Evolutionary conservation across 1,140 invertebrate genomes (phyloP), one percentile per base, ranked within the genome.

Genomic region (Melanaphis sacchari): DNA sequence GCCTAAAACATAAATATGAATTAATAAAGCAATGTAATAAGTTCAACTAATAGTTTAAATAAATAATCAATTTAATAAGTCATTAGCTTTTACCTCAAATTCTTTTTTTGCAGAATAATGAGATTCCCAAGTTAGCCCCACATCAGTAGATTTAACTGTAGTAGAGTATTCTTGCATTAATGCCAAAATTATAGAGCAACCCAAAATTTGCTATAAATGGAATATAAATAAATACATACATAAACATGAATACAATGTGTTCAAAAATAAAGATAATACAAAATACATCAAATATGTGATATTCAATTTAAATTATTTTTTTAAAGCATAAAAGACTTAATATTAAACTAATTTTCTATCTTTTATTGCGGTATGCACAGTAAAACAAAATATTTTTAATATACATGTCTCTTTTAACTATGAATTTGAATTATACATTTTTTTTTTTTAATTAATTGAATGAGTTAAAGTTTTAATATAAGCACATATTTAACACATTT

Each of bases 141-240:
- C 97, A 95, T 98, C 97, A 40, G 97, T 97, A 18, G 98, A 97
- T 95, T 98, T 97, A 0, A 97, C 96, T n/a, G 97, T 98, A 76
- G 96, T 97, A 84, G 97, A 97, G 96, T 98, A 98, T 95, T 99
- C 98, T 96, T 98, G 97, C 95, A 99, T 96, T 76, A 99, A 95
- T 22, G 97, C 96, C 90, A 97, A 96, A 94, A 99, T 96, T 93
- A 99, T 96, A 93, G 97, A 97, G 94, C 98, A 98, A 22, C 97
- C 98, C 59, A 98, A 95, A 93, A 97, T 95, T 96, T 97, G 96
- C 96, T 97, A 93, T 38, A 95, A 95, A 93, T 94, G 93, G 93
- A 93, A 93, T 88, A 88, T 21, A 94, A 89, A 94, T 93, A 94
- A 93, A 49, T 24, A 49, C 18, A 49, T 18, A 2, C 15, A 49